These are phyloP conservation scores for Eremobia ochroleuca DNA, from an alignment of 2,888 invertebrate genomes.

Conservation along the genomic window DNA sequence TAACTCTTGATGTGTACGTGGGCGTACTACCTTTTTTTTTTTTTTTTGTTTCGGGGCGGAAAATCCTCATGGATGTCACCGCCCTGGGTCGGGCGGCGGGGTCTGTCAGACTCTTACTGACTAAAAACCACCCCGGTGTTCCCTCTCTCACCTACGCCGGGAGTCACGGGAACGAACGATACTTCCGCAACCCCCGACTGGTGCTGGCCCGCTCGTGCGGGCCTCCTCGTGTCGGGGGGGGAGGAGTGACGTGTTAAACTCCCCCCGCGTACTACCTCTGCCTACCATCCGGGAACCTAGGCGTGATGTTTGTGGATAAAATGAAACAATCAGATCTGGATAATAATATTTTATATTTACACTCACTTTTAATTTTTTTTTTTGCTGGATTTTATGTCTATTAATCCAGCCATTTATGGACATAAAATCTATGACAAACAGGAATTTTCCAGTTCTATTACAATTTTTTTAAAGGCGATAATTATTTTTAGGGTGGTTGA, in stretches of 20 bases:
- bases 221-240: too few species aligned
- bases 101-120: too few species aligned
- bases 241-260: too few species aligned
- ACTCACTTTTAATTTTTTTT: background rate
- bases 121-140: too few species aligned
- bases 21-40: background rate
- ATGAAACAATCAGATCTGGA: conserved; percentile 7
- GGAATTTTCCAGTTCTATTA: background rate
- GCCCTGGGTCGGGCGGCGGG: too few species aligned
- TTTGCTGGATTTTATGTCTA: conserved; percentile 66
- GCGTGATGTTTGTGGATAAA: background rate
- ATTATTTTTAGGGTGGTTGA: background rate
- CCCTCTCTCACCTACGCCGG: too few species aligned
- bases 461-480: background rate
- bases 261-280: background rate
- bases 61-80: too few species aligned
- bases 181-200: too few species aligned
- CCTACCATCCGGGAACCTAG: background rate
- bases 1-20: background rate
- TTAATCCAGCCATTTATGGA: conserved; percentile 77
- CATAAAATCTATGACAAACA: conserved; percentile 62
- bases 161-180: too few species aligned
- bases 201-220: too few species aligned
- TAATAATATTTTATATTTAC: conserved; percentile 16
- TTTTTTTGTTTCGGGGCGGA: too few species aligned